Base-by-base conservation (phyloP, 2,888 invertebrate species). In the Halictus ligatus region DNA sequence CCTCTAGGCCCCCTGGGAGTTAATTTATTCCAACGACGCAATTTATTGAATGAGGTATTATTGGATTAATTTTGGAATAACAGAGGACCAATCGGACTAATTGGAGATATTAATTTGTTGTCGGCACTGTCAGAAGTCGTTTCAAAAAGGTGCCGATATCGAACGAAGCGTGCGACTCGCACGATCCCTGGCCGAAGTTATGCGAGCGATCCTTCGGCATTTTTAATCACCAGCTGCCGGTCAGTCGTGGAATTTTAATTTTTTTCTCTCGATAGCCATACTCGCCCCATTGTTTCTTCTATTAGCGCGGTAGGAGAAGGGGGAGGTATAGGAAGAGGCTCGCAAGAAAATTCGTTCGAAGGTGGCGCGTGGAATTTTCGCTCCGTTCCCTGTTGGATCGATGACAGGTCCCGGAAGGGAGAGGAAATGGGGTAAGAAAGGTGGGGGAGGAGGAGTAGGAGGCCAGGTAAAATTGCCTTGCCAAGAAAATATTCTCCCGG, bases 401-500 rank as follows among this genome's bases (percentile, higher is more conserved):
- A 86, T 84, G 83, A 84, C 84, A 83, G 78, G 83, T 72, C 40
- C 76, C 80, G 76, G 77, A 87, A 84, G 46, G 60, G 58, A 64
- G 75, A 75, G 84, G 75, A 84, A 83, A 79, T 75, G 78, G 75
- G 58, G 48, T 35, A 54, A 71, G 78, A 81, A 83, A 76, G 81
- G 75, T 71, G 67, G 35, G 35, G 35, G 5, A 35, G 35, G 35
- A 4, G 35, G 35, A 35, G 35, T 3, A 18, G 40, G 40, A 25
- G 58, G 48, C 60, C 87, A 91, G 92, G 86, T 90, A 89, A 89
- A 90, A 89, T 84, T 84, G 84, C 77, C 85, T 86, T 77, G 78
- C 78, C 85, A 85, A 84, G 88, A 88, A 90, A 89, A 90, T 89
- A 89, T 90, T 84, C 88, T 78, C 81, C 80, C 78, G 77, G 81